phyloP scores from a whole-genome alignment of 1,140 invertebrate genomes.

The Hycleus cichorii region DNA sequence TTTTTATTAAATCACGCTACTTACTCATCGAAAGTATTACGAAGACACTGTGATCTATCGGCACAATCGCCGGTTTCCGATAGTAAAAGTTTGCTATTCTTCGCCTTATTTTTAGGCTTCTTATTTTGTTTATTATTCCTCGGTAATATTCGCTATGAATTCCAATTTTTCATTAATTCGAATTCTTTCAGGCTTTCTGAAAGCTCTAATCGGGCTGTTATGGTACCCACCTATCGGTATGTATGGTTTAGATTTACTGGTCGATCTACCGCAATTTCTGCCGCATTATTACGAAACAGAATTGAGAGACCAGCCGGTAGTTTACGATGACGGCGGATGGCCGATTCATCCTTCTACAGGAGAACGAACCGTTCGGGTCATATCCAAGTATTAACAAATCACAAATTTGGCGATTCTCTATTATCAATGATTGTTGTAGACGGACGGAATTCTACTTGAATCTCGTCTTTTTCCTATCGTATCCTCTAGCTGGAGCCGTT shows the following conservation, averaged over 20 bases:
- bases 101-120: not conserved
- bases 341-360: constrained; percentile 48
- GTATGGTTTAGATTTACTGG: constrained; percentile 43
- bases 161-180: constrained; percentile 1
- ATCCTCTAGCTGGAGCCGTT: constrained; percentile 29
- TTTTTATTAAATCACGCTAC: too few relatives aligned
- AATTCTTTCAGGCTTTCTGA: constrained; percentile 42
- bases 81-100: not conserved
- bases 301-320: constrained; percentile 36
- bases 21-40: too few relatives aligned
- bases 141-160: not conserved
- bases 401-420: not conserved
- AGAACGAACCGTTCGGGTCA: constrained; percentile 34
- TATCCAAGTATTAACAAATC: constrained; percentile 13
- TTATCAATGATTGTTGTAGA: constrained; percentile 17
- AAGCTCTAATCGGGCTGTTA: constrained; percentile 32
- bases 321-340: constrained; percentile 46
- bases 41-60: too few relatives aligned
- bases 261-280: constrained; percentile 43
- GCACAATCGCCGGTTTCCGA: too few relatives aligned
- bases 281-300: constrained; percentile 42
- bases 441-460: constrained; percentile 36
- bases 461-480: constrained; percentile 37
- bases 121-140: constrained; percentile 5
- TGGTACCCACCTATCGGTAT: constrained; percentile 30